A percentile compares a stretch with the other conserved stretches of the same genome.
These are phyloP conservation scores for Oncorhynchus masou DNA, from an alignment of 2,113 vertebrate species.

Conservation along the genomic window DNA sequence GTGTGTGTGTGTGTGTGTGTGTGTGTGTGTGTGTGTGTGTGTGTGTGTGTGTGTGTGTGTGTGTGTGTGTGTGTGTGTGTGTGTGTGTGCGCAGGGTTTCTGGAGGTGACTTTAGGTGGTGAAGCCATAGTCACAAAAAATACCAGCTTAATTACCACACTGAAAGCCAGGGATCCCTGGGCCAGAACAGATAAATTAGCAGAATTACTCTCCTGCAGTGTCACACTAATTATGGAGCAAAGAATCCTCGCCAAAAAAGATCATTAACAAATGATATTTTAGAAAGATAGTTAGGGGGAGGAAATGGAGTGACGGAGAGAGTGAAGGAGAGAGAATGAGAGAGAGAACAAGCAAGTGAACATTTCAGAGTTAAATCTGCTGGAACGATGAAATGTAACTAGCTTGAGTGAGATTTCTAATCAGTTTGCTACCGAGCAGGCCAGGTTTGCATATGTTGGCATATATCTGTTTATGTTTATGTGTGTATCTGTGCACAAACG, in stretches of 20 bases:
- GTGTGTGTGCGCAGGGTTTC: background rate
- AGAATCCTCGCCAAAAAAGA: slow-evolving; percentile 34
- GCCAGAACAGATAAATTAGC: slow-evolving; percentile 37
- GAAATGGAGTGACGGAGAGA: background rate
- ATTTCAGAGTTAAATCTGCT: slow-evolving; percentile 28
- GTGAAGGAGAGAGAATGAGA: background rate
- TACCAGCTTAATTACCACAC: slow-evolving; percentile 20
- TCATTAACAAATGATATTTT: slow-evolving; percentile 33
- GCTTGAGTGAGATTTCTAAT: slow-evolving; percentile 39
- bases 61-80: background rate
- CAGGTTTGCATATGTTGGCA: background rate
- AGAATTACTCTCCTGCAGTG: slow-evolving; percentile 43
- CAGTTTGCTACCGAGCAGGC: slow-evolving; percentile 19
- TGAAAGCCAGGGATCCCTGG: slow-evolving; percentile 22
- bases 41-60: background rate
- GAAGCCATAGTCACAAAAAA: background rate
- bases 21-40: background rate
- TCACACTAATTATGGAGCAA: slow-evolving; percentile 44
- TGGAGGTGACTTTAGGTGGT: slow-evolving; percentile 1
- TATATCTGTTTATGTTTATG: background rate
- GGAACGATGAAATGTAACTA: slow-evolving; percentile 37
- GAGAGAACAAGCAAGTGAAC: background rate
- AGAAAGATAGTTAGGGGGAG: slow-evolving; percentile 1
- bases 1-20: background rate
- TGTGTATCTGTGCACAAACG: background rate